Base-by-base conservation (phyloP, 2,888 invertebrate species). In the Heliothis peltigera region DNA sequence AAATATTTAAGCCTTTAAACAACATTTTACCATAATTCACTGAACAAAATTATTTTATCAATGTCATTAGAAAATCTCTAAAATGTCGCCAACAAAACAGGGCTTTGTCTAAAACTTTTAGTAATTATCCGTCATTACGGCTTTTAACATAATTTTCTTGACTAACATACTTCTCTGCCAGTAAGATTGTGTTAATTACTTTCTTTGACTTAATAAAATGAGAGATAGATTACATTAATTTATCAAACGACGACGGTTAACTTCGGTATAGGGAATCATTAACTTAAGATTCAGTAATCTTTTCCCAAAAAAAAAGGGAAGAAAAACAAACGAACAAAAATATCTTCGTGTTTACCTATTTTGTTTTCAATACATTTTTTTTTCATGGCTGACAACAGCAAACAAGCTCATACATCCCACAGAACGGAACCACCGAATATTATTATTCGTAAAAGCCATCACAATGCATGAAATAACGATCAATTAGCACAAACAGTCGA, bases 401-500 rank as follows among this genome's bases (percentile, higher is more conserved):
- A 19, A 15, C 52, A 49, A 28, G 32, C 44, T 15, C 59, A 54
- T 72, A 28, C 73, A 57, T 54, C 47, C 8, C 54, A 63, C 10
- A 53, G 28, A 12, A 48, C 17, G 35, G 12, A 47, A 47, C 22
- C n/a, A 51, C 46, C 46, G 25, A 63, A 54, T 71, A 66, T 65
- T 59, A 61, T 61, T 65, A 70, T 59, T 55, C 54, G 55, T 61
- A 62, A 75, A 80, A 72, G 68, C 42, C 44, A 74, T 63, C 47
- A 67, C 60, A 79, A 70, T 61, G 62, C 69, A 81, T 80, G 64
- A 79, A 79, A 84, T 80, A 82, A 77, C 81, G 66, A 82, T 83
- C 84, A 89, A 91, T 89, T 87, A 87, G 87, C 80, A 70, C 90
- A 88, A 89, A 88, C 87, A 86, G 86, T 84, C 85, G 87, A 89